A percentile compares a stretch with the other conserved stretches of the same genome.
Evolutionary conservation across 37 sponge, comb jelly and placozoan genomes (phyloP).

Genomic region (Oscarella lobularis): DNA sequence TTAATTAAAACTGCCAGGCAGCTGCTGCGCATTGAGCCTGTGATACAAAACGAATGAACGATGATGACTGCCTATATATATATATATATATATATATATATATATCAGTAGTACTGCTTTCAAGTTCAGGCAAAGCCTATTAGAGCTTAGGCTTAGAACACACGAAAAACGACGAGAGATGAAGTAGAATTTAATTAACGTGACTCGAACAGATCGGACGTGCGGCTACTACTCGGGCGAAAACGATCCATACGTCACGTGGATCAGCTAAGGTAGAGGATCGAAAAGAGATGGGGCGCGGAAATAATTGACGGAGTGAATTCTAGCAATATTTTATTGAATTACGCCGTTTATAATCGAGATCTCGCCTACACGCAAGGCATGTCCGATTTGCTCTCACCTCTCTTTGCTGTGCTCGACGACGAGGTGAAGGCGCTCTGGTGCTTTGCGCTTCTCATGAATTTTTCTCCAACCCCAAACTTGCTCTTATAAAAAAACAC

Average conservation of each 20-base stretch:
- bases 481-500: not conserved
- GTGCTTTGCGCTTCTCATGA: not conserved
- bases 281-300: too few relatives aligned
- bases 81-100: too few relatives aligned
- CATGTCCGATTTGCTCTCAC: conserved; percentile 22
- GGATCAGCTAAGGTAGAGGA: not conserved
- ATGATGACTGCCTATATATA: too few relatives aligned
- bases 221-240: conserved; percentile 38
- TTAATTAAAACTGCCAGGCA: too few relatives aligned
- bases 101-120: too few relatives aligned
- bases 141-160: too few relatives aligned
- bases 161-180: too few relatives aligned
- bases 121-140: too few relatives aligned
- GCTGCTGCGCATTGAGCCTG: too few relatives aligned
- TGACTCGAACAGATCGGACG: conserved; percentile 40
- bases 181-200: conserved; percentile 39
- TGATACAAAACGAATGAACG: too few relatives aligned
- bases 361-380: conserved; percentile 25
- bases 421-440: not conserved
- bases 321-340: conserved; percentile 8
- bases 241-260: conserved; percentile 12
- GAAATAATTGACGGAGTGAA: conserved; percentile 11
- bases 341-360: conserved; percentile 11
- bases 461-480: too few relatives aligned
- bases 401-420: conserved; percentile 9